Conservation (phyloP, 1,140 invertebrate species). For the Drosophila serrata region DNA sequence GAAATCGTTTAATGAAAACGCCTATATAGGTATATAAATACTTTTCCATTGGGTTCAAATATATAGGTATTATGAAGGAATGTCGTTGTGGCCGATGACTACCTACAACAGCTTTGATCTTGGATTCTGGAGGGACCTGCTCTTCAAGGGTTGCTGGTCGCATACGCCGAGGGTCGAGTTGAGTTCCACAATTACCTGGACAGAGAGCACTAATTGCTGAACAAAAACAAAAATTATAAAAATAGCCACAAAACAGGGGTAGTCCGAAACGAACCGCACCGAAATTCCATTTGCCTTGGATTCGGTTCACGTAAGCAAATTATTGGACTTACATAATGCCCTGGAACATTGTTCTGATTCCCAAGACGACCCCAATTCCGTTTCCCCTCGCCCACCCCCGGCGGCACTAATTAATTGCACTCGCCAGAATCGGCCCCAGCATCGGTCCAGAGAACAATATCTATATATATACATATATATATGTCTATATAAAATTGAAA, state of each 20-base stretch:
- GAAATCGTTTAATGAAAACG: neutral
- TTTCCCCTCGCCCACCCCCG: conserved; percentile 4
- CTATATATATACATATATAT: neutral
- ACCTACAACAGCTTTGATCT: neutral
- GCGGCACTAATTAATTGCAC: conserved; percentile 64
- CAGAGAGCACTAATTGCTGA: conserved; percentile 13
- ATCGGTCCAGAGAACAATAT: conserved; percentile 28
- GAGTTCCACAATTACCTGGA: conserved; percentile 23
- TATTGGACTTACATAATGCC: conserved; percentile 33
- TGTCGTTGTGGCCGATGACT: neutral
- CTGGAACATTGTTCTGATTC: conserved; percentile 20
- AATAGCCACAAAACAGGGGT: conserved; percentile 12
- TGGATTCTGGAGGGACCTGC: conserved; percentile 19
- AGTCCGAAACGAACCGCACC: neutral
- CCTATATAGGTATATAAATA: neutral
- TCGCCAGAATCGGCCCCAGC: conserved; percentile 22
- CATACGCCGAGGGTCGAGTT: conserved; percentile 3
- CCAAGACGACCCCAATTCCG: conserved; percentile 52
- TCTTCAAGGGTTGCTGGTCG: conserved; percentile 13
- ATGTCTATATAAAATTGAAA: conserved; percentile 44
- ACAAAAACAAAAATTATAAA: conserved; percentile 21
- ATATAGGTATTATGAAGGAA: neutral
- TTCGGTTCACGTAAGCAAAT: conserved; percentile 38
- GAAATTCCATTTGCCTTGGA: conserved; percentile 26
- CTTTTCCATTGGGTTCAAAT: neutral